These are phyloP conservation scores for Ammodytes marinus DNA, from an alignment of 2,113 vertebrate species.

Conservation along the genomic window DNA sequence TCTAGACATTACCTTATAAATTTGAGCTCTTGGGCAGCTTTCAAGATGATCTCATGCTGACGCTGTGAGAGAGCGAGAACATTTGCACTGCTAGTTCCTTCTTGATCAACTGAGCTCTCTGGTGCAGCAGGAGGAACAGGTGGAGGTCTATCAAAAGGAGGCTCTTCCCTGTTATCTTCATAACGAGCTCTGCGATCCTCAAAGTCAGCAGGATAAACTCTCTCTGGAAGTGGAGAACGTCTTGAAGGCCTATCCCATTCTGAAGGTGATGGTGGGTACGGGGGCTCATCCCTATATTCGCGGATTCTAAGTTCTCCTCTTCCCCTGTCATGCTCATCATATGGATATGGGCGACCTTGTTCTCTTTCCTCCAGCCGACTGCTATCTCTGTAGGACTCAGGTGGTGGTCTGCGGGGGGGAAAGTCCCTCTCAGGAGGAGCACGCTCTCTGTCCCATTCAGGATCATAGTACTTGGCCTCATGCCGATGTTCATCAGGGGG, in stretches of 20 bases:
- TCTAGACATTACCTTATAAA: conserved; percentile 90
- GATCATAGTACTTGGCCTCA: conserved; percentile 87
- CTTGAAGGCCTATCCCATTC: conserved; percentile 89
- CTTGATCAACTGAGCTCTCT: conserved; percentile 85
- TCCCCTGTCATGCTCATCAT: conserved; percentile 87
- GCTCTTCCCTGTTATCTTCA: conserved; percentile 80
- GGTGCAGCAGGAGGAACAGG: conserved; percentile 63
- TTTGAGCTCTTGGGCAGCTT: conserved; percentile 98
- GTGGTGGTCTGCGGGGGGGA: conserved; percentile 85
- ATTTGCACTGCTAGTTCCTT: conserved; percentile 75
- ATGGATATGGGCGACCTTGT: conserved; percentile 83
- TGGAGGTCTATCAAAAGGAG: conserved; percentile 59
- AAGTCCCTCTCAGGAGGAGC: conserved; percentile 87
- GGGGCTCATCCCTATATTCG: conserved; percentile 89
- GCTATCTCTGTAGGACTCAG: conserved; percentile 90
- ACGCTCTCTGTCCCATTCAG: conserved; percentile 88
- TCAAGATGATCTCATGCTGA: conserved; percentile 99
- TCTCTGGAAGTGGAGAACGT: conserved; percentile 68
- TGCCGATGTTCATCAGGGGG: conserved; percentile 86
- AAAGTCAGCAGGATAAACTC: conserved; percentile 72
- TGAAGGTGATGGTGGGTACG: conserved; percentile 80
- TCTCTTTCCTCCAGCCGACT: conserved; percentile 89
- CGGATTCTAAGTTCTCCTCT: conserved; percentile 89
- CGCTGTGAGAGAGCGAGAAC: conserved; percentile 97
- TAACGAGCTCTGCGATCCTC: conserved; percentile 81